Conservation (phyloP, 2,888 invertebrate species). For the Ernsta delagoae region DNA sequence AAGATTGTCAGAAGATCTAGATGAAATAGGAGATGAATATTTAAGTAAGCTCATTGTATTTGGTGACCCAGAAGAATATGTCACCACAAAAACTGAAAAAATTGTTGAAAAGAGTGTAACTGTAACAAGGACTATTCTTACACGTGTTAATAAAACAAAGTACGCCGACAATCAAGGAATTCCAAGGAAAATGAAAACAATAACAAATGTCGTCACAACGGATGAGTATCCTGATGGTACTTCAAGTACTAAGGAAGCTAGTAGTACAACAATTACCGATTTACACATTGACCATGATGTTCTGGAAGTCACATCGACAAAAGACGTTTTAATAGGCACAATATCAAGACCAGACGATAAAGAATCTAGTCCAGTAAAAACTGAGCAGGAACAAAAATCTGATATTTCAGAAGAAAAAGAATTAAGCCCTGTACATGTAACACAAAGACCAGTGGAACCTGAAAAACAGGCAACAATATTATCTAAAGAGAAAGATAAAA, state of each 20-base stretch:
- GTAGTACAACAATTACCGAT: conserved; percentile 31
- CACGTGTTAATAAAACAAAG: conserved; percentile 28
- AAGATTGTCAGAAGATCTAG: conserved; percentile 28
- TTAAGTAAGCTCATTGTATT: conserved; percentile 17
- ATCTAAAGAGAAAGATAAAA: no score
- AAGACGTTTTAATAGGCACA: conserved; percentile 31
- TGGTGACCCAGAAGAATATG: conserved; percentile 29
- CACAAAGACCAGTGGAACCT: no score
- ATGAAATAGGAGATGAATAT: conserved; percentile 23
- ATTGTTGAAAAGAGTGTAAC: conserved; percentile 16
- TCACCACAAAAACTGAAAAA: conserved; percentile 26
- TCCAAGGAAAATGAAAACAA: conserved; percentile 26
- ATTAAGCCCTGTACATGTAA: not conserved
- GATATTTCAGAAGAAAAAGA: not conserved
- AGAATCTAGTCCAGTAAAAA: not conserved
- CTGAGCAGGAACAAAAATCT: conserved; percentile 9
- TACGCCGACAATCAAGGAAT: conserved; percentile 29
- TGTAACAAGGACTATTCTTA: conserved; percentile 26
- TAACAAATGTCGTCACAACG: conserved; percentile 31
- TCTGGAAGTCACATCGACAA: conserved; percentile 28
- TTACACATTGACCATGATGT: conserved; percentile 29
- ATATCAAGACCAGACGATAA: conserved; percentile 30
- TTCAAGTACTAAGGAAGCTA: conserved; percentile 30
- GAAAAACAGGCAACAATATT: no score
- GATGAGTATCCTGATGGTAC: conserved; percentile 30